Conservation (phyloP, 2,797 vertebrate species). For the Cryptoprocta ferox region DNA sequence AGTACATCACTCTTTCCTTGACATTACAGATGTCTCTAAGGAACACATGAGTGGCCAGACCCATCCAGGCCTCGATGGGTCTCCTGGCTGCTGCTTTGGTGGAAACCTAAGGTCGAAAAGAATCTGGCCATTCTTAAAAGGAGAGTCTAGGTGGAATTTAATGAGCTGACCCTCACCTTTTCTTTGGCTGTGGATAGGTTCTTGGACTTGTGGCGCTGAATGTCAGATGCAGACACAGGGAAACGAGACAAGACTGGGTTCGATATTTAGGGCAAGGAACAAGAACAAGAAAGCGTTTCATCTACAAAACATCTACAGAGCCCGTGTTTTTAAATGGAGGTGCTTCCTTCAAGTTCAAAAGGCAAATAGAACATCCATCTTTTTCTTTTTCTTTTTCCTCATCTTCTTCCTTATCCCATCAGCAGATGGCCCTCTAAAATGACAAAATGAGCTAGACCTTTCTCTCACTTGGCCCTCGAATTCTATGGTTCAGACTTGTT, state of each 20-base stretch:
- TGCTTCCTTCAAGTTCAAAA: neutral
- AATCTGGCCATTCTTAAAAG: neutral
- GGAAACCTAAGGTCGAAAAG: neutral
- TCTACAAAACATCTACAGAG: neutral
- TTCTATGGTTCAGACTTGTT: neutral
- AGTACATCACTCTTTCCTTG: neutral
- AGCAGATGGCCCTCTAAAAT: neutral
- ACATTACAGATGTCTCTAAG: neutral
- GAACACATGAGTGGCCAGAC: neutral
- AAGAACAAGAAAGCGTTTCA: neutral
- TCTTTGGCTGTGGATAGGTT: neutral
- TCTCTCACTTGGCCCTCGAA: neutral
- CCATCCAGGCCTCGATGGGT: neutral
- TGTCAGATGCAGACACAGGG: neutral
- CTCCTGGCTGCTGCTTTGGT: neutral
- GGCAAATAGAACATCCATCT: neutral
- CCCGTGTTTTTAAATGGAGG: neutral
- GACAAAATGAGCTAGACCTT: neutral
- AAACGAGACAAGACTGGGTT: neutral
- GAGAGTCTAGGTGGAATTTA: neutral
- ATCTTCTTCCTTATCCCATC: neutral
- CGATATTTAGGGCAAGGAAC: neutral
- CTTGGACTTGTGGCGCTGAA: neutral
- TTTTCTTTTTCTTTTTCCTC: neutral
- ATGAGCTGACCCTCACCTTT: neutral